These are phyloP conservation scores for Charina bottae DNA, from an alignment of 2,113 vertebrate genomes.

Conservation along the genomic window DNA sequence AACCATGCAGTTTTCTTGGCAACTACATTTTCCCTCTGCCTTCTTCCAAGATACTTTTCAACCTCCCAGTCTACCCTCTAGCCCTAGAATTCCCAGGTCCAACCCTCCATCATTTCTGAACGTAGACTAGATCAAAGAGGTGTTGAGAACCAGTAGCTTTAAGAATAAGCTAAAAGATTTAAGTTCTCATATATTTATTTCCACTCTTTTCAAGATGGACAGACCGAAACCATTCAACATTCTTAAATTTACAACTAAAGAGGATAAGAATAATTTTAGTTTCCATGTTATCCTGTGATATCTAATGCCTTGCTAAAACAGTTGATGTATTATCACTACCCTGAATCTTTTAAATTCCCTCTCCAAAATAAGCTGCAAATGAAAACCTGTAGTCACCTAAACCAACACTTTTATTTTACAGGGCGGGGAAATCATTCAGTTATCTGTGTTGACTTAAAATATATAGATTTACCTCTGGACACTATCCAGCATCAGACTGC, in stretches of 20 bases:
- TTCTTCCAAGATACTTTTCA: background rate
- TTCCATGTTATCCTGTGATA: background rate
- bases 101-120: background rate
- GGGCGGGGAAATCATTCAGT: background rate
- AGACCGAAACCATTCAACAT: background rate
- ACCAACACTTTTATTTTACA: background rate
- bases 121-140: background rate
- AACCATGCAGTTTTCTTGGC: background rate
- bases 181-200: background rate
- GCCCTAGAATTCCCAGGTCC: background rate
- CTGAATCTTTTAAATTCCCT: background rate
- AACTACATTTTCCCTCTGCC: background rate
- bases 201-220: background rate
- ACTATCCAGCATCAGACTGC: background rate
- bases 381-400: background rate
- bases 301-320: too few species aligned
- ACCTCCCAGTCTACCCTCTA: background rate
- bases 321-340: background rate
- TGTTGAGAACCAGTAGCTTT: background rate
- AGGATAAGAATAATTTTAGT: background rate
- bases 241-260: background rate
- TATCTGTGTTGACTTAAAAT: background rate
- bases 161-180: background rate
- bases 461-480: conserved; percentile 9
- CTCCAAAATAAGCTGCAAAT: background rate